Percentiles rank a stretch among this genome's conserved stretches.
These are phyloP conservation scores for Typhlichthys subterraneus DNA, from an alignment of 2,797 vertebrate species.

Conservation along the genomic window DNA sequence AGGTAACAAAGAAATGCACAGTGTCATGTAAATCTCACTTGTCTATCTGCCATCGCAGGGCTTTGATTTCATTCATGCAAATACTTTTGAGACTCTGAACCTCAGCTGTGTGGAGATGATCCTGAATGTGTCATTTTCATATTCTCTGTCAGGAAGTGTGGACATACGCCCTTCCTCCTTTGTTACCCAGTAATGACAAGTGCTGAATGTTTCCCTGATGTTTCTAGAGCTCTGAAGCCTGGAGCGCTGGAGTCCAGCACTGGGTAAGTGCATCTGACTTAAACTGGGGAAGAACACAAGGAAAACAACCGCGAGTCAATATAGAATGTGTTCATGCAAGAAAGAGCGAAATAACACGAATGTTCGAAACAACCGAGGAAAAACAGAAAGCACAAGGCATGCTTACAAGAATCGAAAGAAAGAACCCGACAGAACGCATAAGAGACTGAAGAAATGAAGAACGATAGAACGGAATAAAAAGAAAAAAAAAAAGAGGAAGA, in stretches of 20 bases:
- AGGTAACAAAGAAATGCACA: no score
- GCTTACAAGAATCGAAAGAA: neutral
- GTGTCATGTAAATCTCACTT: no score
- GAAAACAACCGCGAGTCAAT: no score
- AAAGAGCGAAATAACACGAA: no score
- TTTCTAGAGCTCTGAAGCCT: constrained; percentile 22
- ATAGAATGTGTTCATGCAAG: no score
- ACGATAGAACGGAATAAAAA: constrained; percentile 6
- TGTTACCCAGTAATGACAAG: constrained; percentile 41
- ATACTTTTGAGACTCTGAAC: neutral
- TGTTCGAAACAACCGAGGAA: no score
- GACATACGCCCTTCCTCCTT: constrained; percentile 23
- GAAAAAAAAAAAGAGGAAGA: neutral
- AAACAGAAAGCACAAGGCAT: constrained; percentile 2
- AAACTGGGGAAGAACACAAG: no score
- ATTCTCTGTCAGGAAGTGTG: constrained; percentile 5
- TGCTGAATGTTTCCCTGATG: constrained; percentile 26
- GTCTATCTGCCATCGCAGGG: neutral
- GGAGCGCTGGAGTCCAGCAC: neutral
- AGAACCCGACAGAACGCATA: neutral
- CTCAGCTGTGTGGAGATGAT: constrained; percentile 4
- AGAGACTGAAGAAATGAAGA: neutral
- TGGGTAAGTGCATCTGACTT: constrained; percentile 11
- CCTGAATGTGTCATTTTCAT: constrained; percentile 13
- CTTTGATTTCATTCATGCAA: constrained; percentile 28